Percentiles rank a stretch among this genome's conserved stretches.
Evolutionary conservation across 2,888 invertebrate genomes (phyloP).

Genomic region (Caenorhabditis plicata): DNA sequence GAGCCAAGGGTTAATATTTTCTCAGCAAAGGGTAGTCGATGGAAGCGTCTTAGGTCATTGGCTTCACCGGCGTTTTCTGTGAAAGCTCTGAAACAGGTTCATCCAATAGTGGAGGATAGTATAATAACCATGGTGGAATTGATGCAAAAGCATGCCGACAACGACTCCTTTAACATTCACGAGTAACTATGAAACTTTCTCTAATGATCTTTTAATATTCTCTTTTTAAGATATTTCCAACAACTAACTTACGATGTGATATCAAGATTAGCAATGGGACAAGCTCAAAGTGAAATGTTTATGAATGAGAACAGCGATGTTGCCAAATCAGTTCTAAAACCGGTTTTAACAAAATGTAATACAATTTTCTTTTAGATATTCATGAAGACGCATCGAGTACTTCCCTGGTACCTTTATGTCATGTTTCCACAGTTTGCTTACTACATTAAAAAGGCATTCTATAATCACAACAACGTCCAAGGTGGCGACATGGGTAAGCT

Average conservation of each 20-base stretch:
- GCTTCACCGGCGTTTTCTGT: constrained; percentile 69
- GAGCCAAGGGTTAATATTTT: constrained; percentile 65
- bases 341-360: too few relatives aligned
- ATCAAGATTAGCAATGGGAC: constrained; percentile 43
- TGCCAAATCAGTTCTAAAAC: too few relatives aligned
- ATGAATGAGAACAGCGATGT: constrained; percentile 19
- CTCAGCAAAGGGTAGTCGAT: constrained; percentile 67
- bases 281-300: constrained; percentile 32
- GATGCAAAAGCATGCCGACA: constrained; percentile 22
- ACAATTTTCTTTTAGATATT: constrained; percentile 21
- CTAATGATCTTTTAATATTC: neutral
- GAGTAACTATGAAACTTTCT: neutral
- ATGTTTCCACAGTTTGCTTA: constrained; percentile 12
- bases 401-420: constrained; percentile 20
- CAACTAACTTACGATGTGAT: constrained; percentile 48
- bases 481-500: constrained; percentile 23
- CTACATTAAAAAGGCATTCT: constrained; percentile 12
- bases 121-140: constrained; percentile 19
- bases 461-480: constrained; percentile 14
- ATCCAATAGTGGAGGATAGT: constrained; percentile 33
- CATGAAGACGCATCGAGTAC: constrained; percentile 2
- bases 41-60: constrained; percentile 70
- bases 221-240: constrained; percentile 33
- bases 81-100: constrained; percentile 38
- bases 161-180: constrained; percentile 33